phyloP scores from a whole-genome alignment of 2,888 invertebrate species.

The Laspeyria flexula region DNA sequence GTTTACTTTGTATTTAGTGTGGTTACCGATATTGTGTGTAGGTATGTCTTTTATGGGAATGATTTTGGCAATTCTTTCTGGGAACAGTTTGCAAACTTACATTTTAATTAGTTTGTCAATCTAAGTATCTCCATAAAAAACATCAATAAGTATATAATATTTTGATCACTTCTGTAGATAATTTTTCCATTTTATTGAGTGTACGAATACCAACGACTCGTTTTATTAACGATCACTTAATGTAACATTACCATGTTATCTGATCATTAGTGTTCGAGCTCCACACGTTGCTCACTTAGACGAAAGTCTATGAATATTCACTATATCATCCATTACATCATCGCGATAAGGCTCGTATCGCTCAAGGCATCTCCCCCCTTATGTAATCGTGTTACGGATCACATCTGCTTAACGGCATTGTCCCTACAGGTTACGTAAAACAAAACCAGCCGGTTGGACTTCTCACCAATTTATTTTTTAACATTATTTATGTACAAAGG shows the following conservation, averaged over 20 bases:
- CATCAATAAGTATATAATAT: too few species aligned
- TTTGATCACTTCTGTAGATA: too few species aligned
- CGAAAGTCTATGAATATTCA: conserved; percentile 47
- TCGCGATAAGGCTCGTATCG: conserved; percentile 17
- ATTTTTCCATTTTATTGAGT: not conserved
- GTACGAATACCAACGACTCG: not conserved
- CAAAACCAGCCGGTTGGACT: conserved; percentile 60
- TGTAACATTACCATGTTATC: not conserved
- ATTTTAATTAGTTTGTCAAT: too few species aligned
- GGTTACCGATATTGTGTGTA: too few species aligned
- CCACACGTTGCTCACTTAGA: conserved; percentile 30
- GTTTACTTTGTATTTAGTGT: too few species aligned
- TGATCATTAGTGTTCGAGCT: too few species aligned
- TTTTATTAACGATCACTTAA: not conserved
- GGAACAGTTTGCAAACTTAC: too few species aligned
- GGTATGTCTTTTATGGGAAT: too few species aligned
- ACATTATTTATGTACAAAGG: conserved; percentile 77
- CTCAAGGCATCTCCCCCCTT: conserved; percentile 40
- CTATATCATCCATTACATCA: conserved; percentile 45
- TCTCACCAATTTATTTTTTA: conserved; percentile 68
- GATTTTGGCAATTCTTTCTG: too few species aligned
- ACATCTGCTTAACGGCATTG: conserved; percentile 43
- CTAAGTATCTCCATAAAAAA: too few species aligned
- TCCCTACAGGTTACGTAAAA: conserved; percentile 61
- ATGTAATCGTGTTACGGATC: conserved; percentile 39